These are phyloP conservation scores for Scaptodrosophila lebanonensis DNA, from an alignment of 1,140 invertebrate species.

Conservation along the genomic window DNA sequence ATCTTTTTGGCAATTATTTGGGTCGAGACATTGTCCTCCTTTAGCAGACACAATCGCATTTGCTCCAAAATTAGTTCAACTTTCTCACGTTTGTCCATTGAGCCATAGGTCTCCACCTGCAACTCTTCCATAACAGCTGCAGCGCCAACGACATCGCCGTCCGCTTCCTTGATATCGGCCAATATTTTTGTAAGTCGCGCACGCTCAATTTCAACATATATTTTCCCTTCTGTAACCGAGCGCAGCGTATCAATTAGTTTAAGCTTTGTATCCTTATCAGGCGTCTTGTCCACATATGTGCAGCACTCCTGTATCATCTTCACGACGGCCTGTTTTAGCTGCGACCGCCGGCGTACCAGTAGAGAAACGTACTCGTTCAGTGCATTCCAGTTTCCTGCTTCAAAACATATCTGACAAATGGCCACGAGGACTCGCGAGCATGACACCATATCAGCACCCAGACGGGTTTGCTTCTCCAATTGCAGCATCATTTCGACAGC, in stretches of 20 bases:
- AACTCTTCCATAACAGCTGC: conserved; percentile 96
- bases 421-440: conserved; percentile 95
- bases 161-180: conserved; percentile 94
- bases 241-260: conserved; percentile 97
- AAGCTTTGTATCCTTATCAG: conserved; percentile 92
- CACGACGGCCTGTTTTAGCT: conserved; percentile 97
- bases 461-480: conserved; percentile 97
- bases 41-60: conserved; percentile 97
- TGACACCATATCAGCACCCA: conserved; percentile 95
- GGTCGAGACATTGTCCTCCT: conserved; percentile 97
- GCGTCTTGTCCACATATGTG: conserved; percentile 95
- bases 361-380: conserved; percentile 96
- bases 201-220: conserved; percentile 99
- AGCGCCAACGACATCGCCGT: conserved; percentile 93
- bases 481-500: conserved; percentile 94
- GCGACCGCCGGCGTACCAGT: conserved; percentile 95
- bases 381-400: conserved; percentile 94
- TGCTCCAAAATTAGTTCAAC: conserved; percentile 98
- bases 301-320: conserved; percentile 99
- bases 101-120: conserved; percentile 99
- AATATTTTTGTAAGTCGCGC: conserved; percentile 96
- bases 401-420: conserved; percentile 95
- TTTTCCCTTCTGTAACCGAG: conserved; percentile 98
- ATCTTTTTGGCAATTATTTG: conserved; percentile 99
- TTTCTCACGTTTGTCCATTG: conserved; percentile 99